Evolutionary conservation across 2,113 vertebrate genomes (phyloP).

Genomic region (Indicator maculatus): DNA sequence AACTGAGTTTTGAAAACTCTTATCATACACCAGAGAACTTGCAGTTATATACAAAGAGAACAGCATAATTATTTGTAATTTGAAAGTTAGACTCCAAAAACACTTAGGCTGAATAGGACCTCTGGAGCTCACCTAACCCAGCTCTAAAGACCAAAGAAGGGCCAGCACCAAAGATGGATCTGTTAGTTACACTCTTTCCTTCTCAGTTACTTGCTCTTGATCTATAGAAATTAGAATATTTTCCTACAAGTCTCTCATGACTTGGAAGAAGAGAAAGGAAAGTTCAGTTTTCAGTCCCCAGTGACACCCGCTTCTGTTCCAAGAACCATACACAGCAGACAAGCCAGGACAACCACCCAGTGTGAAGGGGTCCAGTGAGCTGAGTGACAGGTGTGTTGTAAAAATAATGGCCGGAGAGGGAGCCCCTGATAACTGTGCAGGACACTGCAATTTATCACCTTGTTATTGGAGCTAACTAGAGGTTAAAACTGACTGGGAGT

Average conservation of each 20-base stretch:
- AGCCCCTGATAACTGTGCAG: neutral
- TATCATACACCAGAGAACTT: neutral
- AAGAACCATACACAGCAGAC: rapidly evolving
- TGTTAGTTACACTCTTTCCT: neutral
- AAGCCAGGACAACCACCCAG: neutral
- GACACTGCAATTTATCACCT: neutral
- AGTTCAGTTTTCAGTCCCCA: neutral
- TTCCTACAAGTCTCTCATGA: neutral
- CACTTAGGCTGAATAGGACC: neutral
- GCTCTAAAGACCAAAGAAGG: neutral
- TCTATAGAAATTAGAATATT: neutral
- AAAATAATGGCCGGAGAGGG: neutral
- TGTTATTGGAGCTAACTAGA: neutral
- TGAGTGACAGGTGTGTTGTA: neutral
- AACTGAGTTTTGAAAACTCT: neutral
- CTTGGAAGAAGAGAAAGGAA: neutral
- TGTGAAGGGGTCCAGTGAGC: neutral
- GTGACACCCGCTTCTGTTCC: neutral
- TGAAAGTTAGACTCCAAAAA: neutral
- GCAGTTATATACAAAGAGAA: neutral
- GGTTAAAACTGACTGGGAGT: neutral
- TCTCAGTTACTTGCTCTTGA: neutral
- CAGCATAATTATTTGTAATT: rapidly evolving
- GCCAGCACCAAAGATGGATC: neutral
- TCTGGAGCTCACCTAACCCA: neutral